Conservation (phyloP, 2,888 invertebrate genomes). For the Napeogenes inachia region DNA sequence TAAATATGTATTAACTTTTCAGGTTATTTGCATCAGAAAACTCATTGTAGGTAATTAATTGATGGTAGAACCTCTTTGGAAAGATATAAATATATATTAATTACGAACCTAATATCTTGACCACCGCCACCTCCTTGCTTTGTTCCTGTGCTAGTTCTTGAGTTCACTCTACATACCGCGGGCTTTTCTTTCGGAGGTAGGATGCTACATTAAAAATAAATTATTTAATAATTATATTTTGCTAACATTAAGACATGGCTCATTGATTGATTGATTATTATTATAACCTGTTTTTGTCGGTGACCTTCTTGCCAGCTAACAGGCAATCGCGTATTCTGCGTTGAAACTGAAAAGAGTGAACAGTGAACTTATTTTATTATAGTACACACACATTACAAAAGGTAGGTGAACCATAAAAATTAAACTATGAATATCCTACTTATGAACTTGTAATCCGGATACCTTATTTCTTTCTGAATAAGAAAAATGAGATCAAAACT, state of each 20-base stretch:
- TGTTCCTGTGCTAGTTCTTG: slow-evolving; percentile 31
- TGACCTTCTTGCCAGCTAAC: slow-evolving; percentile 29
- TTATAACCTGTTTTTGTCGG: slow-evolving; percentile 40
- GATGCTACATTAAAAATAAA: slow-evolving; percentile 25
- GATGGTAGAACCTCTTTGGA: background rate
- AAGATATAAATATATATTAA: slow-evolving; percentile 16
- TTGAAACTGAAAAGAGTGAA: slow-evolving; percentile 49
- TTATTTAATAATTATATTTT: background rate
- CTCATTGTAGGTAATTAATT: background rate
- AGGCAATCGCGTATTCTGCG: slow-evolving; percentile 53
- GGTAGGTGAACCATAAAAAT: no score
- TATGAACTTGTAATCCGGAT: no score
- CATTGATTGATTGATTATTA: background rate
- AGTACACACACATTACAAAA: no score
- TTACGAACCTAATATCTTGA: slow-evolving; percentile 35
- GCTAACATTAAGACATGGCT: background rate
- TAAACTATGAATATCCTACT: background rate
- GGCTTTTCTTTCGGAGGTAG: slow-evolving; percentile 36
- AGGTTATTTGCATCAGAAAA: no score
- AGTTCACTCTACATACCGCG: slow-evolving; percentile 33
- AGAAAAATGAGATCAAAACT: no score
- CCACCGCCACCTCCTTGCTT: slow-evolving; percentile 27
- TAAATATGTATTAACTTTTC: no score
- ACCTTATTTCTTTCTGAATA: no score
- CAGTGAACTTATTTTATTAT: no score